Evolutionary conservation across 2,797 vertebrate genomes (phyloP).

Genomic region (Pelochelys cantorii): DNA sequence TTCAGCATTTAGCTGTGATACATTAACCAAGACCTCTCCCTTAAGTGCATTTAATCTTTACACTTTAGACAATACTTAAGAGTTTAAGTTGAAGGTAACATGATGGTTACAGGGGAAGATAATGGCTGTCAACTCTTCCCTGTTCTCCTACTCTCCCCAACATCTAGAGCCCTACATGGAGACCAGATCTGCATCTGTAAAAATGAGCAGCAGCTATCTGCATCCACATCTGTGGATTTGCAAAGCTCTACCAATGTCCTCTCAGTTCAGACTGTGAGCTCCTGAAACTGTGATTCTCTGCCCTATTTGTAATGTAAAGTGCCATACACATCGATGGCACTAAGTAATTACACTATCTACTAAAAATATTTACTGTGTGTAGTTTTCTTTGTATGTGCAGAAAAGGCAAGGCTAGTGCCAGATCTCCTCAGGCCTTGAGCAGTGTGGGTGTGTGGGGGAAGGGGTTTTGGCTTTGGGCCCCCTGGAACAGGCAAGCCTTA

Average conservation of each 20-base stretch:
- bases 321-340: neutral
- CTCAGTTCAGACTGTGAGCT: neutral
- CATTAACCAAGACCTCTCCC: neutral
- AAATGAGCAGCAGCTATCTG: too few species aligned
- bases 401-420: too few species aligned
- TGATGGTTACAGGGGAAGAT: neutral
- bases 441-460: too few species aligned
- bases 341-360: neutral
- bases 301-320: neutral
- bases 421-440: too few species aligned
- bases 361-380: neutral
- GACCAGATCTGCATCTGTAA: too few species aligned
- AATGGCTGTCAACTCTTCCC: neutral
- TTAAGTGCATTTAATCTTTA: neutral
- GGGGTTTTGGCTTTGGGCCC: too few species aligned
- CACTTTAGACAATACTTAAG: neutral
- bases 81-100: neutral
- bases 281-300: neutral
- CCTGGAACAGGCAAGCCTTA: neutral
- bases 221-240: too few species aligned
- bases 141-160: neutral
- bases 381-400: neutral
- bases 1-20: accelerated
- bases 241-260: neutral
- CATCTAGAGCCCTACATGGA: too few species aligned